Percentiles rank a stretch among this genome's conserved stretches.
Evolutionary conservation across 23 tunicate species (phyloP).

Genomic region (Phallusia fumigata): DNA sequence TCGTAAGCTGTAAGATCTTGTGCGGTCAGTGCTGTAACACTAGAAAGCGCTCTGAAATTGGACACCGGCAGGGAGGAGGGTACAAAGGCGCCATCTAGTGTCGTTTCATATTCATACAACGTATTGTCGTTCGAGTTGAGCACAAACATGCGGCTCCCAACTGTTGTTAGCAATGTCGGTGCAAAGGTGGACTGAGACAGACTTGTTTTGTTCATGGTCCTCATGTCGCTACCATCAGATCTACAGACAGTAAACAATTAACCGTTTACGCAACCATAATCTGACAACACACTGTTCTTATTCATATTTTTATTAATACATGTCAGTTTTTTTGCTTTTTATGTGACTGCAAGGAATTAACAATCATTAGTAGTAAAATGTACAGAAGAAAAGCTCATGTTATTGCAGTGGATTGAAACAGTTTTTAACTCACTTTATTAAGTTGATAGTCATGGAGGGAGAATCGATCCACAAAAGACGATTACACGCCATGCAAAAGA

Average conservation of each 20-base stretch:
- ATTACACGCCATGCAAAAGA: conserved; percentile 24
- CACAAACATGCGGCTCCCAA: not conserved
- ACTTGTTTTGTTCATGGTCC: not conserved
- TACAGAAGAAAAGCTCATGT: no score
- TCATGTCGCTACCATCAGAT: not conserved
- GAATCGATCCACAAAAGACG: conserved; percentile 72
- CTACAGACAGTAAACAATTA: no score
- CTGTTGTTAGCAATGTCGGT: not conserved
- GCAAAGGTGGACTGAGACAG: not conserved
- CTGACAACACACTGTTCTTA: no score
- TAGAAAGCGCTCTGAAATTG: not conserved
- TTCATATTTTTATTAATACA: no score
- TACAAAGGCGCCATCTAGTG: not conserved
- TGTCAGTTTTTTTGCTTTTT: no score
- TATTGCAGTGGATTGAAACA: no score
- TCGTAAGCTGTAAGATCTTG: conserved; percentile 21
- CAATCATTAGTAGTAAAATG: no score
- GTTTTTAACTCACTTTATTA: not conserved
- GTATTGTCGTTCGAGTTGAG: not conserved
- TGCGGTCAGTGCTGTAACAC: not conserved
- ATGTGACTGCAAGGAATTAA: no score
- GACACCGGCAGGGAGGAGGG: no score
- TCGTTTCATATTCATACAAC: not conserved
- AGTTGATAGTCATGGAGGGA: not conserved
- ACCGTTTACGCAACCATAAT: no score